A percentile compares a stretch with the other conserved stretches of the same genome.
Conservation (phyloP, 2,113 vertebrate genomes). For the Aphyosemion australe region DNA sequence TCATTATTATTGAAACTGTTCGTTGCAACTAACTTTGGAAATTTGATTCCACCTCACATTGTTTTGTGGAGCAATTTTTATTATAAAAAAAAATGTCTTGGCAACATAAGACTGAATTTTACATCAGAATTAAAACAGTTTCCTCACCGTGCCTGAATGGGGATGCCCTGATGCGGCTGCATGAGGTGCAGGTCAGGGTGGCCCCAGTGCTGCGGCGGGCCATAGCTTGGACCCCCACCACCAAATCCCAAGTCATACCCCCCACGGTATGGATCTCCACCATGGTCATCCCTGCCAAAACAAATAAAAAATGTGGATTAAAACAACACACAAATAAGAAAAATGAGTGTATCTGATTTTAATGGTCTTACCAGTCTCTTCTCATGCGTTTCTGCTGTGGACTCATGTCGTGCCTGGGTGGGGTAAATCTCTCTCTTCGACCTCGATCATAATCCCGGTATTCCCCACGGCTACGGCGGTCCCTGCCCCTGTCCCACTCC, state of each 20-base stretch:
- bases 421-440: constrained; percentile 87
- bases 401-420: constrained; percentile 89
- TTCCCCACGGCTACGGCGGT: constrained; percentile 87
- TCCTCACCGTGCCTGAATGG: constrained; percentile 90
- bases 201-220: constrained; percentile 92
- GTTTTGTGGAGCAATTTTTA: background rate
- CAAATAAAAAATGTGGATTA: constrained; percentile 8
- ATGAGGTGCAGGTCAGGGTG: constrained; percentile 91
- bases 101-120: background rate
- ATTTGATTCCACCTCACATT: background rate
- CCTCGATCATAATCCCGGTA: constrained; percentile 91
- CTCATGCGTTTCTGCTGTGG: constrained; percentile 93
- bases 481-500: constrained; percentile 91
- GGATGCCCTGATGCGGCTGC: constrained; percentile 89
- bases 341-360: background rate
- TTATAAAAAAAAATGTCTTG: no score
- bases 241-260: constrained; percentile 90
- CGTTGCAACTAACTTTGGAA: background rate
- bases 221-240: constrained; percentile 88
- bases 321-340: background rate
- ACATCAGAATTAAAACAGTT: background rate
- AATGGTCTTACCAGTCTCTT: constrained; percentile 85
- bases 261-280: constrained; percentile 88
- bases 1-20: background rate
- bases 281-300: constrained; percentile 87